Evolutionary conservation across 2,888 invertebrate species (phyloP), one percentile per base, ranked within the genome.

Genomic region (Agrochola macilenta): DNA sequence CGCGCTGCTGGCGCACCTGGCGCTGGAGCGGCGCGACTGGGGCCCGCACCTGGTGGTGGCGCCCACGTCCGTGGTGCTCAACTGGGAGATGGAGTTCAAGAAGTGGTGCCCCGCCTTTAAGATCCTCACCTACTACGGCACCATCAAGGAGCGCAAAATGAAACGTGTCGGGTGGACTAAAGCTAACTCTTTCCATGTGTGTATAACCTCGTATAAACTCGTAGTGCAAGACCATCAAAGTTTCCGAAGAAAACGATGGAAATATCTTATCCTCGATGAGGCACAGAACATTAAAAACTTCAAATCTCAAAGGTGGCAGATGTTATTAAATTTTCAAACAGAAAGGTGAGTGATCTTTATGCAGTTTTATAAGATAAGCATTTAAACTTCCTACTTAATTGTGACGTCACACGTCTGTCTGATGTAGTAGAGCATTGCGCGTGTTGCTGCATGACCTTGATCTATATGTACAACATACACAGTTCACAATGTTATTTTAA

Each of bases 11-110:
- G 99, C 99, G 43, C 99, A 99, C 97, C 97, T 99, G 87, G 99
- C 99, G 39, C 98, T 99, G 90, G 99, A 99, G 91, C 98, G 98
- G 91, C 97, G 97, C 87, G 98, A 99, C 93, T 99, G 99, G 99
- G 99, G 99, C 54, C 99, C 99, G 74, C 99, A 99, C 97, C 97
- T 99, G 43, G 99, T 99, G 88, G 98, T 99, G 83, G 99, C 99
- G 87, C 99, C 99, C 79, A 99, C 99, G 26, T 99, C 99, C 87
- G 99, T 99, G 71, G 99, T 99, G 98, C 97, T 99, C 82, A 99
- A 99, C 96, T 99, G 99, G 99, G 99, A 99, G 97, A 99, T 99
- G 99, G 99, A 99, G 96, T 98, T 99, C 93, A 99, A 99, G 95
- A 99, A 99, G 95, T 99, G 99, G 99, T 99, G 99, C 95, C 99